phyloP scores from a whole-genome alignment of 2,888 invertebrate genomes.

The Melipona beecheii region DNA sequence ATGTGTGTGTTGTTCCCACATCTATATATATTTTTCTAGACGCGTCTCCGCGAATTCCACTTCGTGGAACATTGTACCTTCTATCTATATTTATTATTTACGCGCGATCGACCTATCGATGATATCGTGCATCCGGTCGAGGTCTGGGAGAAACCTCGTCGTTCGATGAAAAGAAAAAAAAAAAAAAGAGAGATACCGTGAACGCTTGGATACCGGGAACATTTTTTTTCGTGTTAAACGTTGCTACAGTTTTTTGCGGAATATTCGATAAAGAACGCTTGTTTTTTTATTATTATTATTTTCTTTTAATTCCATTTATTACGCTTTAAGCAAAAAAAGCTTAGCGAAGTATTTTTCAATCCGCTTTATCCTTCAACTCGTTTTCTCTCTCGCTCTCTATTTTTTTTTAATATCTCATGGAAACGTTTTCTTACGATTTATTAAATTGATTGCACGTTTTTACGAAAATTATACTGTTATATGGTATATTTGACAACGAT shows the following conservation, averaged over 20 bases:
- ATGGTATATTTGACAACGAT: conserved; percentile 12
- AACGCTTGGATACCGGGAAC: neutral
- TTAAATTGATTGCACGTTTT: neutral
- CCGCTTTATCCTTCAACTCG: neutral
- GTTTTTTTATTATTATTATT: neutral
- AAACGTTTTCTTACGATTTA: neutral
- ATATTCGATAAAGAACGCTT: neutral
- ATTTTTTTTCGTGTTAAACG: neutral
- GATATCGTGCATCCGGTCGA: conserved; percentile 35
- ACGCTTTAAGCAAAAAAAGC: neutral
- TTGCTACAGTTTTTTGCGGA: neutral
- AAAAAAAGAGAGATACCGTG: neutral
- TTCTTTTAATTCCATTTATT: neutral
- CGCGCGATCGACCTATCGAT: conserved; percentile 56
- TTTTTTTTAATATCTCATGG: neutral
- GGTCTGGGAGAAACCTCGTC: conserved; percentile 14
- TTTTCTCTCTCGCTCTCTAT: neutral
- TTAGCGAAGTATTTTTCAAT: neutral
- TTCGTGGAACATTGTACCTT: conserved; percentile 46
- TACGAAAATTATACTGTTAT: neutral
- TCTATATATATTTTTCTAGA: conserved; percentile 74
- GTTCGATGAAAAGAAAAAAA: conserved; percentile 16
- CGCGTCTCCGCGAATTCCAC: conserved; percentile 49
- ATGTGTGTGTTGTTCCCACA: conserved; percentile 58
- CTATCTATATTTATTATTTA: conserved; percentile 62